Percentiles rank a stretch among this genome's conserved stretches.
Conservation (phyloP, 2,888 invertebrate species). For the Aethes cnicana region DNA sequence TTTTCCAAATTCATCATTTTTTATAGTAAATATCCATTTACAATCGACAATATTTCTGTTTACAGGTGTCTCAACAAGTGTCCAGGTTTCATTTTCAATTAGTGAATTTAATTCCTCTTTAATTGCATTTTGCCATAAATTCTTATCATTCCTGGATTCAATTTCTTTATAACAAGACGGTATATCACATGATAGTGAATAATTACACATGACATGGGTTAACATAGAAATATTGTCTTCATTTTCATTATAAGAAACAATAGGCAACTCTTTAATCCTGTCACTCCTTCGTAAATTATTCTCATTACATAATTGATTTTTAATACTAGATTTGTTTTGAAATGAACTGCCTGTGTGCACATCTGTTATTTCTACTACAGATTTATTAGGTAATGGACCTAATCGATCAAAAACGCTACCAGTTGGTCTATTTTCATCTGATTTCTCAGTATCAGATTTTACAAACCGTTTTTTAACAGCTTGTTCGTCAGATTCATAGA, state of each 20-base stretch:
- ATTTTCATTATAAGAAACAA: slow-evolving; percentile 38
- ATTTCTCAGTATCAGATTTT: too few relatives aligned
- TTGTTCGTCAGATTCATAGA: too few relatives aligned
- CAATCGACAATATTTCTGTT: slow-evolving; percentile 39
- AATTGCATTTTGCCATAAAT: slow-evolving; percentile 33
- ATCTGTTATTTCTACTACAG: too few relatives aligned
- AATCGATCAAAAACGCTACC: too few relatives aligned
- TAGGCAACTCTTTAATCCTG: too few relatives aligned
- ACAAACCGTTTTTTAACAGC: too few relatives aligned
- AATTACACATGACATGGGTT: slow-evolving; percentile 26
- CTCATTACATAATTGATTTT: too few relatives aligned
- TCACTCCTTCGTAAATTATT: too few relatives aligned
- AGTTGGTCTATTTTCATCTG: too few relatives aligned
- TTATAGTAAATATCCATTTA: slow-evolving; percentile 38
- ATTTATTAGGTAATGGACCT: too few relatives aligned
- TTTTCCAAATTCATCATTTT: slow-evolving; percentile 33
- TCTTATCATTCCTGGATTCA: slow-evolving; percentile 29
- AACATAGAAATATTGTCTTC: slow-evolving; percentile 11
- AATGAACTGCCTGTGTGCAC: too few relatives aligned
- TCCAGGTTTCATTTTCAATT: slow-evolving; percentile 38
- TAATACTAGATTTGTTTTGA: too few relatives aligned
- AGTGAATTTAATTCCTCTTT: slow-evolving; percentile 37
- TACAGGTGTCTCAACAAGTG: slow-evolving; percentile 34
- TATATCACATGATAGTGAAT: slow-evolving; percentile 19
- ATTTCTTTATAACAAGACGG: slow-evolving; percentile 34